Percentiles rank a stretch among this genome's conserved stretches.
phyloP scores from a whole-genome alignment of 2,113 vertebrate genomes.

The Oriolus oriolus region DNA sequence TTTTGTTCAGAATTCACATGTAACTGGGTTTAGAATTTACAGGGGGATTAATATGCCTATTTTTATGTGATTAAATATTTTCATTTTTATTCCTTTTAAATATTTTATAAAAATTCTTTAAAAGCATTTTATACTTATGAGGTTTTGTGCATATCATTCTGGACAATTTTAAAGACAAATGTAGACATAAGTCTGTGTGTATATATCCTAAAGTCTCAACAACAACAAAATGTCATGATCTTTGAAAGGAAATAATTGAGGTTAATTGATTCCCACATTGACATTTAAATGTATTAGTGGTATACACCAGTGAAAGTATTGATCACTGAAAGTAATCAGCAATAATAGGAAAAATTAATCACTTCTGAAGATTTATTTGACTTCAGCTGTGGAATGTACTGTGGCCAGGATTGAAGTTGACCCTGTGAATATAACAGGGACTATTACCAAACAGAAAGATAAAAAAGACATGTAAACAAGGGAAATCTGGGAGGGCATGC shows the following conservation, averaged over 20 bases:
- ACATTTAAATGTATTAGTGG: slow-evolving; percentile 11
- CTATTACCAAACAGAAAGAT: not conserved
- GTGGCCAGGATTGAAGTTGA: not conserved
- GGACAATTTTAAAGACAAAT: not conserved
- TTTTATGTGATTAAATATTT: not conserved
- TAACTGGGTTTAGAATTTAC: not conserved
- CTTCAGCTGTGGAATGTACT: not conserved
- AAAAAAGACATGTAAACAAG: not conserved
- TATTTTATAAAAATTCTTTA: not conserved
- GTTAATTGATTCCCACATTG: not conserved
- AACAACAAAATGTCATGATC: not conserved
- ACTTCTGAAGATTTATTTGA: not conserved
- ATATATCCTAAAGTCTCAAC: not conserved
- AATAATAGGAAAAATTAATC: slow-evolving; percentile 27
- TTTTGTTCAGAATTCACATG: not conserved
- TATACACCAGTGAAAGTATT: not conserved
- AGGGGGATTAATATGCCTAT: not conserved
- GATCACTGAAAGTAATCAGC: slow-evolving; percentile 13
- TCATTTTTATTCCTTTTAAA: not conserved
- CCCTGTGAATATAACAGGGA: not conserved
- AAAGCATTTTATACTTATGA: not conserved
- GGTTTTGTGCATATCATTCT: not conserved
- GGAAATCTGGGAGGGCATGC: not conserved
- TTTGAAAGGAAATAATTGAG: slow-evolving; percentile 16
- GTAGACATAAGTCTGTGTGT: not conserved